Conservation (phyloP, 1,140 invertebrate species). For the Parapsyche elsis region DNA sequence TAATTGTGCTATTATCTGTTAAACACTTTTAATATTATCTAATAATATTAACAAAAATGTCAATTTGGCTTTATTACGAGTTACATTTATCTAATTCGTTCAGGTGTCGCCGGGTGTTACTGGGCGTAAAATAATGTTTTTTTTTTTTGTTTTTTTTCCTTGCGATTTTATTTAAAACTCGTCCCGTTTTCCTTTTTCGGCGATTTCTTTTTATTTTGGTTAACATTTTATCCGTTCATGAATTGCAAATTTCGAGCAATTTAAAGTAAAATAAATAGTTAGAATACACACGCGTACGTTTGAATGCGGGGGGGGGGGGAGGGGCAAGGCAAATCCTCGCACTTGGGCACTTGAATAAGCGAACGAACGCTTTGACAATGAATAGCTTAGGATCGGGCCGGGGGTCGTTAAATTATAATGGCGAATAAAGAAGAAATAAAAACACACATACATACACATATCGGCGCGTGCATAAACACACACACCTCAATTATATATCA, state of each 20-base stretch:
- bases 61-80: too few species aligned
- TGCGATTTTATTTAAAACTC: too few species aligned
- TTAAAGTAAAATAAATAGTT: constrained; percentile 16
- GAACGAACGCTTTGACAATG: constrained; percentile 37
- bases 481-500: constrained; percentile 55
- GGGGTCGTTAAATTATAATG: constrained; percentile 30
- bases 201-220: too few species aligned
- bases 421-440: constrained; percentile 24
- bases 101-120: too few species aligned
- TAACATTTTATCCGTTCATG: constrained; percentile 22
- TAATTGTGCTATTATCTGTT: too few species aligned
- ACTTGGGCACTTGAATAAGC: not conserved
- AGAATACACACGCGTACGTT: not conserved
- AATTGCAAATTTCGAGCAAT: constrained; percentile 35
- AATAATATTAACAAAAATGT: too few species aligned
- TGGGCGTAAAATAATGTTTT: too few species aligned
- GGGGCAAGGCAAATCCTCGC: constrained; percentile 26
- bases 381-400: constrained; percentile 30
- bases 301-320: too few species aligned
- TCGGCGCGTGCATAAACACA: constrained; percentile 12
- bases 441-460: constrained; percentile 19
- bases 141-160: too few species aligned
- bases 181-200: too few species aligned
- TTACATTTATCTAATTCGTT: too few species aligned
- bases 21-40: too few species aligned